Evolutionary conservation across 2,113 vertebrate species (phyloP).

Genomic region (Bothrops jararaca): DNA sequence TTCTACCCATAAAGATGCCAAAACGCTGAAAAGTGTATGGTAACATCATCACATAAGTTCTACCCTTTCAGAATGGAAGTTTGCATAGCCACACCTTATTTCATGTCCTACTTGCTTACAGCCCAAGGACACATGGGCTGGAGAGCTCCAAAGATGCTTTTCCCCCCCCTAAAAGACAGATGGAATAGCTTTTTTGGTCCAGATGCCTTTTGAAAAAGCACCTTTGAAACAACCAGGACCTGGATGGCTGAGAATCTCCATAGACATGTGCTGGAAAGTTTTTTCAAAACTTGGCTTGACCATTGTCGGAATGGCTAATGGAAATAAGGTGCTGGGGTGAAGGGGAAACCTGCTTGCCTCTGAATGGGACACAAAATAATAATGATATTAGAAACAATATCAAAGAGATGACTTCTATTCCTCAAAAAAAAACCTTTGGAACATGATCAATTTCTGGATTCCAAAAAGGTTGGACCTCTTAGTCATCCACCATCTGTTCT

Average conservation of each 20-base stretch:
- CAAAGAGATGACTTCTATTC: background rate
- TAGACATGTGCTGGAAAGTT: background rate
- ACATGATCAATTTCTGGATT: background rate
- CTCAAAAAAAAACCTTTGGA: background rate
- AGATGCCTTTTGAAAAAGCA: background rate
- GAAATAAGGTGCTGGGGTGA: background rate
- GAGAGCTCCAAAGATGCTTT: background rate
- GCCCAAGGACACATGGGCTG: background rate
- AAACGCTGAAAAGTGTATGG: background rate
- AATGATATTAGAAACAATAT: background rate
- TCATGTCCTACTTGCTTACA: background rate
- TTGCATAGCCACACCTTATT: background rate
- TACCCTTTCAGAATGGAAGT: background rate
- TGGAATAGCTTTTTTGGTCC: background rate
- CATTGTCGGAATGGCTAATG: background rate
- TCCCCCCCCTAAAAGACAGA: background rate
- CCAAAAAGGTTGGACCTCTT: background rate
- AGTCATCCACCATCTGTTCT: slow-evolving; percentile 1
- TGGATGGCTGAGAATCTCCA: background rate
- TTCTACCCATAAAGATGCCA: background rate
- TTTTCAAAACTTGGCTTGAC: background rate
- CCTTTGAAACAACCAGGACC: background rate
- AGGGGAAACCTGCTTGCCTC: background rate
- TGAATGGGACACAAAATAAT: background rate
- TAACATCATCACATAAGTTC: background rate